phyloP scores from a whole-genome alignment of 2,797 vertebrate species.

The Rhinella marina region DNA sequence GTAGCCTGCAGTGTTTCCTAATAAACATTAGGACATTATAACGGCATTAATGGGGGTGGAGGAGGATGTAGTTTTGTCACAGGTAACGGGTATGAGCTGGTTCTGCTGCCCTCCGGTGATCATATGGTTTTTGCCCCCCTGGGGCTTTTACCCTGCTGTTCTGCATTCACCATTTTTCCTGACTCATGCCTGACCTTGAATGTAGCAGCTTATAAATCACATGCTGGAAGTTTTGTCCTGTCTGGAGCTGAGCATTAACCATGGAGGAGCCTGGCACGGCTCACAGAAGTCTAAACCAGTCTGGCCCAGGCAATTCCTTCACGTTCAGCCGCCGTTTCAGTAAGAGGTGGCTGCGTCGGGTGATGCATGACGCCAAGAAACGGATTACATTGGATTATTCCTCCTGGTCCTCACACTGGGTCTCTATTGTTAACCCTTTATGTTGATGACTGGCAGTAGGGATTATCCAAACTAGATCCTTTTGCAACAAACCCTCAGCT shows the following conservation, averaged over 20 bases:
- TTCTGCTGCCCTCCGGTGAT: no score
- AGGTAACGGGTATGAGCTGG: no score
- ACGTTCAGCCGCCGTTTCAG: background rate
- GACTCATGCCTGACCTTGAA: conserved; percentile 28
- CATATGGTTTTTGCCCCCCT: background rate
- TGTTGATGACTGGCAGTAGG: background rate
- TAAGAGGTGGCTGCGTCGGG: background rate
- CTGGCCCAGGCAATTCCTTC: background rate
- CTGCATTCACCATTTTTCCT: no score
- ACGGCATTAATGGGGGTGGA: no score
- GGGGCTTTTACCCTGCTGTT: no score
- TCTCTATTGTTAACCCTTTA: conserved; percentile 11
- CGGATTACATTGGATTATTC: conserved; percentile 10
- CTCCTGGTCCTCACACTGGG: background rate
- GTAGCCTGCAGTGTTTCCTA: no score
- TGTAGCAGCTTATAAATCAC: conserved; percentile 32
- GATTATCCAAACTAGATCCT: background rate
- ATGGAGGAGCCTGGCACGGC: background rate
- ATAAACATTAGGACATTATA: no score
- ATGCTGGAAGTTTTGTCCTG: conserved; percentile 29
- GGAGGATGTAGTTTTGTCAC: no score
- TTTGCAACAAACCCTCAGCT: background rate
- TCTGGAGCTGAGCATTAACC: background rate
- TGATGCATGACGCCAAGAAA: background rate
- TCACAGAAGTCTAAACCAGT: background rate